Percentiles rank a stretch among this genome's conserved stretches.
phyloP scores from a whole-genome alignment of 1,140 invertebrate genomes.

The Zaprionus davidi region DNA sequence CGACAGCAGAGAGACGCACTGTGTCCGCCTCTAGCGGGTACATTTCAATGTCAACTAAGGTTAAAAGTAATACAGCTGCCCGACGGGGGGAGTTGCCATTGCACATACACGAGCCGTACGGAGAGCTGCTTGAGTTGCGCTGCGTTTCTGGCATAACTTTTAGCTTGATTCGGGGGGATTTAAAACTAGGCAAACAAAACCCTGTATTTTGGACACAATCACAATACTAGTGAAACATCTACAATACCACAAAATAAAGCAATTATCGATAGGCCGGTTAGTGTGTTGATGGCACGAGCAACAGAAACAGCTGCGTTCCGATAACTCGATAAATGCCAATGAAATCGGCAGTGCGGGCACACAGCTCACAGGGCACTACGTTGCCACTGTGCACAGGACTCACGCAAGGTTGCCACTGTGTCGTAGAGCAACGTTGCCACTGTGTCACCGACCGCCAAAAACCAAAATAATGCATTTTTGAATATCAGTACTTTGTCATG shows the following conservation, averaged over 20 bases:
- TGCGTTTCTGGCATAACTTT: conserved; percentile 60
- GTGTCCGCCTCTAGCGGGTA: conserved; percentile 73
- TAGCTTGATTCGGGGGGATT: conserved; percentile 36
- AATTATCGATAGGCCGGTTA: conserved; percentile 45
- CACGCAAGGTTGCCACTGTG: too few relatives aligned
- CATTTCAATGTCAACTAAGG: conserved; percentile 83
- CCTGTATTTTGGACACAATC: conserved; percentile 78
- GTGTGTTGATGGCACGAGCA: conserved; percentile 13
- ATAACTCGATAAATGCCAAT: not conserved
- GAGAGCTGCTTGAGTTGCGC: conserved; percentile 46
- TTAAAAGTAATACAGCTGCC: conserved; percentile 75
- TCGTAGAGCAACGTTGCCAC: conserved; percentile 8
- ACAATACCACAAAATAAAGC: conserved; percentile 46
- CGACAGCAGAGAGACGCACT: conserved; percentile 42
- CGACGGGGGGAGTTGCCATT: conserved; percentile 49
- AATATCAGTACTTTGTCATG: conserved; percentile 12
- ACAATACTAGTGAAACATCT: conserved; percentile 61
- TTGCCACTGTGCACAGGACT: conserved; percentile 3
- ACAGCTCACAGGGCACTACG: not conserved
- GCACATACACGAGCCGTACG: conserved; percentile 62
- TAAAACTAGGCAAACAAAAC: conserved; percentile 62
- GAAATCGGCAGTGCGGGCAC: not conserved
- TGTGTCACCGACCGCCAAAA: not conserved
- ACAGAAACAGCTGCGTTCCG: conserved; percentile 15
- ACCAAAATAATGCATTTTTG: not conserved